Conservation (phyloP, 1,140 invertebrate genomes). For the Drosophila nannoptera region DNA sequence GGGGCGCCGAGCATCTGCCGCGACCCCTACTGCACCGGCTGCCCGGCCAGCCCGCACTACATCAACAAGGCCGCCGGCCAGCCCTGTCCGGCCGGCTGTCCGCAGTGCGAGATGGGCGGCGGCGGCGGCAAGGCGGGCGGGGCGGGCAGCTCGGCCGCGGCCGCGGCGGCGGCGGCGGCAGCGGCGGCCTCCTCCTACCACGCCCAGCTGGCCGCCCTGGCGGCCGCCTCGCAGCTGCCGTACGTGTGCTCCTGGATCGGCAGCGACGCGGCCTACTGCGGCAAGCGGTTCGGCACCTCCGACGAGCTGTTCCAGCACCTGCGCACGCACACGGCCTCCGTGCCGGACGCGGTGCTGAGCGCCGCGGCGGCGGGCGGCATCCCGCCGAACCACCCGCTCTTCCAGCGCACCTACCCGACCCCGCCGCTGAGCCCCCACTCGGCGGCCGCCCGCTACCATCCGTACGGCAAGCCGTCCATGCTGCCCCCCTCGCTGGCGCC, state of each 20-base stretch:
- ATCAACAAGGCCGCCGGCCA: conserved; percentile 82
- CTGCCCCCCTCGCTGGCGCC: conserved; percentile 76
- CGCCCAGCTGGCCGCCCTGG: conserved; percentile 86
- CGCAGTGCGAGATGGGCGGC: conserved; percentile 86
- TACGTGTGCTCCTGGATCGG: conserved; percentile 96
- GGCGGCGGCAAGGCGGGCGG: not conserved
- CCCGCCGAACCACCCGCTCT: conserved; percentile 84
- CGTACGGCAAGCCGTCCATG: conserved; percentile 88
- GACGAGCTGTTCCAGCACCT: conserved; percentile 95
- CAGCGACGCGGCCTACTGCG: conserved; percentile 92
- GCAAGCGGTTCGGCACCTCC: conserved; percentile 91
- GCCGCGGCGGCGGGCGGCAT: conserved; percentile 79
- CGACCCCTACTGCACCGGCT: conserved; percentile 95
- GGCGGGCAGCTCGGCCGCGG: conserved; percentile 47
- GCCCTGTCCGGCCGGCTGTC: conserved; percentile 91
- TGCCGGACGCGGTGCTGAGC: conserved; percentile 81
- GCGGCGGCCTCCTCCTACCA: conserved; percentile 85
- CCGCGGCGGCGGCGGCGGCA: conserved; percentile 51
- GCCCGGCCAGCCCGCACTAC: conserved; percentile 90
- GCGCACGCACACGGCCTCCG: conserved; percentile 88
- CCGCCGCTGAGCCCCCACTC: conserved; percentile 91
- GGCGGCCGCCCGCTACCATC: conserved; percentile 89
- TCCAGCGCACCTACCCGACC: conserved; percentile 90
- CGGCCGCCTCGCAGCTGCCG: conserved; percentile 86
- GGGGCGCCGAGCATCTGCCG: conserved; percentile 87